Base-by-base conservation (phyloP, 2,888 invertebrate species). In the Mesorhabditis sp. region DNA sequence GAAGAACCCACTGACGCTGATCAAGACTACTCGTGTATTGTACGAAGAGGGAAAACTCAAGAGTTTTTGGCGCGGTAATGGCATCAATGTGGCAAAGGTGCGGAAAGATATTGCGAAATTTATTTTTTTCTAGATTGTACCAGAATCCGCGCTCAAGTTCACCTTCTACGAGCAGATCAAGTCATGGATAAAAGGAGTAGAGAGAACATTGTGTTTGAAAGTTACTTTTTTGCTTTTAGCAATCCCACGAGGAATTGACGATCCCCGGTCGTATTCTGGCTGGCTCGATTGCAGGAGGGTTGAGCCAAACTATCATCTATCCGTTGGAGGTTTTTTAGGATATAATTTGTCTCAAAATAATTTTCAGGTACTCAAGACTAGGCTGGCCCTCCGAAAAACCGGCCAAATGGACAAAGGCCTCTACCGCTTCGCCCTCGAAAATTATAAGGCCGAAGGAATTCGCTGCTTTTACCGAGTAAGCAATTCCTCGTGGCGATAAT, bases 1-100 rank as follows among this genome's bases (percentile, higher is more conserved):
- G 67, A 83, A 84, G 66, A 85, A 85, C 67, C 71, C 76, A 4
- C 70, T 82, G n/a, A 76, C 78, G 4, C 72, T 86, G 6, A 67
- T 74, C n/a, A 64, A 65, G 44, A 72, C 72, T 43, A 41, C 72
- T 5, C 67, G 68, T 15, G 65, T 74, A 41, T 44, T 74, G 44
- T 68, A 72, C 28, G 70, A 70, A 0, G 72, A 72, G 87, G 98
- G 97, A 73, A 97, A 97, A 4, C 85, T 92, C 1, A 87, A 88
- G 70, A 93, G 95, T 69, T 88, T 98, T 83, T 98, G 98, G 98
- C 90, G 97, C 76, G 97, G 97, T 43, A 98, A 98, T 87, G 95
- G 95, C 72, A 93, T 97, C 80, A 98, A 97, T 87, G 94, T 97
- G 69, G 89, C 58, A 0, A 50, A 50, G n/a, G 58, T 50, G 7